Evolutionary conservation across 2,113 vertebrate genomes (phyloP).

Genomic region (Elaphurus davidianus): DNA sequence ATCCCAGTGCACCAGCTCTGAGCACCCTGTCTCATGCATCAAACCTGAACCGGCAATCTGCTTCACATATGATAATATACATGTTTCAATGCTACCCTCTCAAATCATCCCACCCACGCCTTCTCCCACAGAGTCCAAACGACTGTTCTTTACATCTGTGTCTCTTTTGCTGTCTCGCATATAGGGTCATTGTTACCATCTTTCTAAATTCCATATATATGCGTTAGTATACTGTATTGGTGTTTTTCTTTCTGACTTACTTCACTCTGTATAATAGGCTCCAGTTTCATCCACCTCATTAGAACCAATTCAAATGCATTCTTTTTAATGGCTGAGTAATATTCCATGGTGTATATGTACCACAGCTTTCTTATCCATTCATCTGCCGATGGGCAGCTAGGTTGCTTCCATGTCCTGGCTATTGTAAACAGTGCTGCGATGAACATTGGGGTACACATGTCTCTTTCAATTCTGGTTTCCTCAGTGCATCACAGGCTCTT

Average conservation of each 20-base stretch:
- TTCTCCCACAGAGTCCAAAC: not conserved
- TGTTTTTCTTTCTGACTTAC: not conserved
- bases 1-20: not conserved
- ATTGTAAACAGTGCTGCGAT: not conserved
- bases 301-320: not conserved
- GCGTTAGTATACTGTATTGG: not conserved
- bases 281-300: not conserved
- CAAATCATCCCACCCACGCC: not conserved
- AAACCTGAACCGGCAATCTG: rapidly evolving
- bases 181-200: not conserved
- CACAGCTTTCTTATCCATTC: not conserved
- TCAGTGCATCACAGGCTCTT: rapidly evolving
- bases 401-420: not conserved
- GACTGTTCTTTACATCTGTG: not conserved
- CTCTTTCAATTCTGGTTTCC: not conserved
- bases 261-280: not conserved
- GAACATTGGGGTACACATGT: not conserved
- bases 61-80: not conserved
- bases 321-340: not conserved
- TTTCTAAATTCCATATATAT: not conserved
- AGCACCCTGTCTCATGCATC: not conserved
- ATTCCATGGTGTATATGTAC: not conserved
- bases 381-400: not conserved
- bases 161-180: not conserved
- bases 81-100: rapidly evolving